Evolutionary conservation across 1,140 invertebrate species (phyloP), one percentile per base, ranked within the genome.

Genomic region (Steinernema feltiae): DNA sequence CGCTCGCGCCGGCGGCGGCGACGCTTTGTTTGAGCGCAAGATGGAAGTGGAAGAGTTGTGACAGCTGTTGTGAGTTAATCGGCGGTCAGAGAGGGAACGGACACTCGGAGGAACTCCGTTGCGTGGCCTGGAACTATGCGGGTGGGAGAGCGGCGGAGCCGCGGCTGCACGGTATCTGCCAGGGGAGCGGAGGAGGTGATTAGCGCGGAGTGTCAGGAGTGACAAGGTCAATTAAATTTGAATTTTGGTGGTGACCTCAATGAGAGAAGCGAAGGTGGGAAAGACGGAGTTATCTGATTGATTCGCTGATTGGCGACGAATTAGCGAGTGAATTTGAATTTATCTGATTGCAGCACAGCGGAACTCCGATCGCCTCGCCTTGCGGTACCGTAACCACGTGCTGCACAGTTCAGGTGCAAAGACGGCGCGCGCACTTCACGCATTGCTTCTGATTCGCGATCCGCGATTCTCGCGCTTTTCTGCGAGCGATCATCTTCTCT

Each of bases 211-310:
- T 27, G 53, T 63, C 12, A 15, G 24, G 53, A 63, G 12, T 63
- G 53, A 63, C 53, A 63, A 63, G 53, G 53, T 63, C 53, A 63
- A 63, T 63, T 63, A 63, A 63, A 63, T 63, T 63, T 21, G 24
- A 63, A 63, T 63, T 63, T 27, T 3, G 53, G 35, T 41, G 15
- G 24, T 63, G 53, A 63, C 53, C 53, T 63, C 53, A 63, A 63
- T 63, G 53, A 63, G 53, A 63, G 53, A 63, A 27, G 53, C 53
- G 53, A 63, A 41, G 15, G 53, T 63, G 53, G 53, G 53, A 63
- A 27, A 15, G 7, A 21, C 53, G 7, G 35, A 41, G 35, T 41
- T 63, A 63, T 63, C 53, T 63, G 53, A 63, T 63, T 27, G 53
- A 63, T 63, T 17, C 53, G 53, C 53, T 63, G 12, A 63, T 63